Evolutionary conservation across 2,888 invertebrate genomes (phyloP).

Genomic region (Synanthedon formicaeformis): DNA sequence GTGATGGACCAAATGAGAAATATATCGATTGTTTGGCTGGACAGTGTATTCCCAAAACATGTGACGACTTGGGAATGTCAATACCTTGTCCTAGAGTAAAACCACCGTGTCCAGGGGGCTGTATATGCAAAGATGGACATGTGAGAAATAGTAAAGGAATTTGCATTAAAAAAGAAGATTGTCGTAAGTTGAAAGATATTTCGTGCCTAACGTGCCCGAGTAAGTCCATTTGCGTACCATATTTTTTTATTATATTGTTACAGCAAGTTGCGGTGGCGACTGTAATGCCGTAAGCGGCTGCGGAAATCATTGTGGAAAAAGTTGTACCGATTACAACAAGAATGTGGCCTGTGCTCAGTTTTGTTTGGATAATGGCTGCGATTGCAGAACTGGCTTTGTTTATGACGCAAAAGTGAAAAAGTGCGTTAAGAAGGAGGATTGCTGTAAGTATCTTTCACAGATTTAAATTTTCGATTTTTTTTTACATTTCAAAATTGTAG

Average conservation of each 20-base stretch:
- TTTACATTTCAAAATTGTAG: too few relatives aligned
- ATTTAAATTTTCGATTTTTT: not conserved
- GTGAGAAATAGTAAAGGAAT: conserved; percentile 2
- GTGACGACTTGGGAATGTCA: conserved; percentile 1
- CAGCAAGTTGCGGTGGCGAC: conserved; percentile 37
- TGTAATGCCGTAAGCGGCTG: conserved; percentile 41
- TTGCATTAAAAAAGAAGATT: conserved; percentile 6
- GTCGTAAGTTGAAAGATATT: conserved; percentile 7
- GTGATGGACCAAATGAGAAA: conserved; percentile 1
- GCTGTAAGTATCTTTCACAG: conserved; percentile 27
- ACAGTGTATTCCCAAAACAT: conserved; percentile 3
- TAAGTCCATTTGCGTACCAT: too few relatives aligned
- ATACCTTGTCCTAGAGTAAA: not conserved
- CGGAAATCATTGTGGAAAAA: conserved; percentile 44
- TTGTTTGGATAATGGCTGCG: conserved; percentile 41
- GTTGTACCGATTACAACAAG: conserved; percentile 37
- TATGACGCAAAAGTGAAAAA: conserved; percentile 24
- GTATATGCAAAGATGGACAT: conserved; percentile 6
- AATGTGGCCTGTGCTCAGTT: conserved; percentile 36
- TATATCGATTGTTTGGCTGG: conserved; percentile 1
- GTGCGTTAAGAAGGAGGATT: conserved; percentile 33
- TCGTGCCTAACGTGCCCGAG: not conserved
- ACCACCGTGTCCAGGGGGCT: conserved; percentile 5
- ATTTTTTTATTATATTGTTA: not conserved
- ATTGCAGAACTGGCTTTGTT: conserved; percentile 35